phyloP scores from a whole-genome alignment of 2,888 invertebrate genomes.

The Phytoseiulus persimilis region DNA sequence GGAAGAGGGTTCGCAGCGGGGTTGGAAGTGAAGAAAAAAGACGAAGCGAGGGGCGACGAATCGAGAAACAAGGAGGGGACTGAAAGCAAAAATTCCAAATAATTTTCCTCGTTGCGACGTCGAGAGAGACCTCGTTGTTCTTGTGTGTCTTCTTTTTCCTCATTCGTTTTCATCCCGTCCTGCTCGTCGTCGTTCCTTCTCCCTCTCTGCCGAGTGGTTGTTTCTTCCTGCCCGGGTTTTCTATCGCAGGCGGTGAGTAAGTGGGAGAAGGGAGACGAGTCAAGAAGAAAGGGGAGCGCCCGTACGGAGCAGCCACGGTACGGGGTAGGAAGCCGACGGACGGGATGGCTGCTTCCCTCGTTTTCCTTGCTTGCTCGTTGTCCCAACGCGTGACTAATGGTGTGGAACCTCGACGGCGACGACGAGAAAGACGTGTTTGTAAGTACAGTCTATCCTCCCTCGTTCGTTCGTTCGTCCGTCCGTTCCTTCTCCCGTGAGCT shows the following conservation, averaged over 20 bases:
- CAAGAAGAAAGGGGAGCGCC: not conserved
- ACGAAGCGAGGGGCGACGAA: not conserved
- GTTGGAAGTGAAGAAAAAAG: not conserved
- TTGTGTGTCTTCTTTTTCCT: not conserved
- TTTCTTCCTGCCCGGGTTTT: not conserved
- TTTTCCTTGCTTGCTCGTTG: conserved; percentile 24
- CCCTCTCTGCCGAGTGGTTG: not conserved
- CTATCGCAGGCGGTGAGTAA: not conserved
- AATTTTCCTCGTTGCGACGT: not conserved
- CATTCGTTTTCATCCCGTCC: not conserved
- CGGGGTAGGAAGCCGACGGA: not conserved
- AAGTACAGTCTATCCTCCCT: not conserved
- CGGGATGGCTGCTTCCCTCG: not conserved
- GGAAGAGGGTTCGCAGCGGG: not conserved
- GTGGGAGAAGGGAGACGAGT: not conserved
- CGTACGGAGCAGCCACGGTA: not conserved
- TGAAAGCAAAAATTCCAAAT: not conserved
- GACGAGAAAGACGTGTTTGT: conserved; percentile 6
- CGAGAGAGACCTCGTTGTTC: not conserved
- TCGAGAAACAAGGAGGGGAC: not conserved
- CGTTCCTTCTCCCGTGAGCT: not conserved
- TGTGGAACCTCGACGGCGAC: conserved; percentile 33
- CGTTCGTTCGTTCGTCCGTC: not conserved
- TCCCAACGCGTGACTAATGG: conserved; percentile 38
- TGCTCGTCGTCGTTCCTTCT: not conserved